Percentiles rank a stretch among this genome's conserved stretches.
phyloP scores from a whole-genome alignment of 35 echinoderm and acorn worm species.

The Patiria miniata region DNA sequence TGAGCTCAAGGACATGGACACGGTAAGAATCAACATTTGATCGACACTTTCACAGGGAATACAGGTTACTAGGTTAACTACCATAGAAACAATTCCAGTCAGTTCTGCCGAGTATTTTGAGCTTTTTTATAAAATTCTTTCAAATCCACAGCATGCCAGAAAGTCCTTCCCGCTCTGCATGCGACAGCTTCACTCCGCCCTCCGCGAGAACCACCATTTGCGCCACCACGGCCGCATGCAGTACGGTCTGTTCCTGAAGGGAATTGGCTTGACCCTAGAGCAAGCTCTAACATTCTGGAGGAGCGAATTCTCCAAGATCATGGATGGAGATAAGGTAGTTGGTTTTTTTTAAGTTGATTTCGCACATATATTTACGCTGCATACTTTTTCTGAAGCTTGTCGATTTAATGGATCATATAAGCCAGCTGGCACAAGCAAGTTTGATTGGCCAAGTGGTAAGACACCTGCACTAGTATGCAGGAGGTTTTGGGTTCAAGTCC shows the following conservation, averaged over 20 bases:
- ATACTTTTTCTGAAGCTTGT: no score
- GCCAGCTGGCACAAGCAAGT: no score
- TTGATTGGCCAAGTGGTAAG: no score
- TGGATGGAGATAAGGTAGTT: constrained; percentile 91
- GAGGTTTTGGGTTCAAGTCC: no score
- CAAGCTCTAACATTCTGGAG: constrained; percentile 95
- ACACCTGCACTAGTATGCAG: no score
- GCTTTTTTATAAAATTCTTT: neutral
- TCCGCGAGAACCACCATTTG: constrained; percentile 84
- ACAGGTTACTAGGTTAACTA: no score
- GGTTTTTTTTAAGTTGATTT: neutral
- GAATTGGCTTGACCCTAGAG: constrained; percentile 91
- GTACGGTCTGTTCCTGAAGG: constrained; percentile 95
- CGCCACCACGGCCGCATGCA: constrained; percentile 86
- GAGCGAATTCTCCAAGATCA: constrained; percentile 79
- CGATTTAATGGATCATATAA: no score
- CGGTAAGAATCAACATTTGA: constrained; percentile 40
- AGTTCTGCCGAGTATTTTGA: no score
- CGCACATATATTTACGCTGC: no score
- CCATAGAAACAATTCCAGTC: no score
- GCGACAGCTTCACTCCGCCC: constrained; percentile 80
- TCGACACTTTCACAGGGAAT: no score
- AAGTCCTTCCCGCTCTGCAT: constrained; percentile 96
- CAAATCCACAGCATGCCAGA: constrained; percentile 53
- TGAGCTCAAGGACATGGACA: constrained; percentile 78